Percentiles rank a stretch among this genome's conserved stretches.
These are phyloP conservation scores for Synanthedon formicaeformis DNA, from an alignment of 2,888 invertebrate species.

Conservation along the genomic window DNA sequence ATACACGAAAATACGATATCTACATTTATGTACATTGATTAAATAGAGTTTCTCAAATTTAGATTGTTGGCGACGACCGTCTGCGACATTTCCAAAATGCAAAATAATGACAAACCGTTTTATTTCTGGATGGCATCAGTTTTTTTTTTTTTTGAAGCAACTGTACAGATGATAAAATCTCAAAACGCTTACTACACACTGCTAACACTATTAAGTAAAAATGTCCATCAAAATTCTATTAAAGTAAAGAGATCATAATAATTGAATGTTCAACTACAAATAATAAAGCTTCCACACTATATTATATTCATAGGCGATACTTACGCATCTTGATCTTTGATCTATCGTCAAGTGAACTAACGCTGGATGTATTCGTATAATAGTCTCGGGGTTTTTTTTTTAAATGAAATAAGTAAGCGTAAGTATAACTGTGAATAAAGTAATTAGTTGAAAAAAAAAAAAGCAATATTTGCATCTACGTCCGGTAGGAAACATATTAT, in stretches of 20 bases:
- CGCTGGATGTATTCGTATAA: constrained; percentile 25
- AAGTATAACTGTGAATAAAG: constrained; percentile 29
- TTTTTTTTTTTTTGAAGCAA: constrained; percentile 17
- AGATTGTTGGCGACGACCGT: background rate
- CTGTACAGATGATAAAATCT: constrained; percentile 25
- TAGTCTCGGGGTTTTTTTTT: background rate
- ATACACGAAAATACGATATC: background rate
- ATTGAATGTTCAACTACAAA: constrained; percentile 50
- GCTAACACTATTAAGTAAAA: constrained; percentile 67
- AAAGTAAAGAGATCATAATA: constrained; percentile 64
- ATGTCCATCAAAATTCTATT: constrained; percentile 67
- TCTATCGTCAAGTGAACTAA: constrained; percentile 32
- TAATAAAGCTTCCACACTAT: constrained; percentile 57
- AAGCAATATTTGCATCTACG: constrained; percentile 20
- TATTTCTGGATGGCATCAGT: constrained; percentile 42
- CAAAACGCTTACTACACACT: constrained; percentile 34
- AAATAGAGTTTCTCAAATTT: no score
- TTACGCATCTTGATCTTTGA: constrained; percentile 27
- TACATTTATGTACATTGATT: background rate
- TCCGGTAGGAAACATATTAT: background rate
- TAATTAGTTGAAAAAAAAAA: constrained; percentile 18
- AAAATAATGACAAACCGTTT: constrained; percentile 9
- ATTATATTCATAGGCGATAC: constrained; percentile 43
- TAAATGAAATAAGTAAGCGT: constrained; percentile 13
- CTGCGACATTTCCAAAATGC: constrained; percentile 35